These are phyloP conservation scores for Gambelia wislizenii DNA, from an alignment of 2,797 vertebrate species.

Conservation along the genomic window DNA sequence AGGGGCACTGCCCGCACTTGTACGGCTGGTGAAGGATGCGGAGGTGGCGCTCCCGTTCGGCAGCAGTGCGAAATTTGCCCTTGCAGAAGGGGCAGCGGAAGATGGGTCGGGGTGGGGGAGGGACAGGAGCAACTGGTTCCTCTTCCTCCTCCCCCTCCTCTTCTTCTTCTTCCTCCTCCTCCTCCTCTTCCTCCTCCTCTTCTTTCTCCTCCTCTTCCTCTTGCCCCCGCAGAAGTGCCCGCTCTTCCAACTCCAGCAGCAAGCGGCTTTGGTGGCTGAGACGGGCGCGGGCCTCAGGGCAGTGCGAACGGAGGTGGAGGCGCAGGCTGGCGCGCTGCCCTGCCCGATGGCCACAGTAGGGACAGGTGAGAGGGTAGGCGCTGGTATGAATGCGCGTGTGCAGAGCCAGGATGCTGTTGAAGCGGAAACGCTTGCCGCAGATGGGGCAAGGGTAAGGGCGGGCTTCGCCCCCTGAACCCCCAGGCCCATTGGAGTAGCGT, in stretches of 20 bases:
- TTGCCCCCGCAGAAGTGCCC: slow-evolving; percentile 75
- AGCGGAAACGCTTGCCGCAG: slow-evolving; percentile 93
- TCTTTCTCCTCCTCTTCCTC: slow-evolving; percentile 37
- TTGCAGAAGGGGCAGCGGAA: slow-evolving; percentile 94
- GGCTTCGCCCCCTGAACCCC: slow-evolving; percentile 68
- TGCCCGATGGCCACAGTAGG: slow-evolving; percentile 76
- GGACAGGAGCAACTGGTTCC: slow-evolving; percentile 21
- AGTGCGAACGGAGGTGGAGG: slow-evolving; percentile 81
- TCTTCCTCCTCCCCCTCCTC: slow-evolving; percentile 42
- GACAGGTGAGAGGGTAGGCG: slow-evolving; percentile 73
- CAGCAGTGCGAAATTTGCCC: slow-evolving; percentile 93
- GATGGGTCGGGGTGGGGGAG: slow-evolving; percentile 58
- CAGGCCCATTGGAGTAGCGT: slow-evolving; percentile 84
- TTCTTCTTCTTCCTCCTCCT: slow-evolving; percentile 41
- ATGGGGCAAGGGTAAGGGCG: slow-evolving; percentile 89
- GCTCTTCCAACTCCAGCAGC: slow-evolving; percentile 81
- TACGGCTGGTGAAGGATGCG: slow-evolving; percentile 94
- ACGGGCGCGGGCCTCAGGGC: slow-evolving; percentile 71
- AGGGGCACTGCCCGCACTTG: slow-evolving; percentile 91
- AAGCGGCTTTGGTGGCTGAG: slow-evolving; percentile 72
- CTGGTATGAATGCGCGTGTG: slow-evolving; percentile 90
- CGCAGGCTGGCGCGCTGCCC: slow-evolving; percentile 79
- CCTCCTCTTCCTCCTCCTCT: slow-evolving; percentile 34
- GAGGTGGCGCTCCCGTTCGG: slow-evolving; percentile 90
- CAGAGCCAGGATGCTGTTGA: slow-evolving; percentile 93